Evolutionary conservation across 2,797 vertebrate genomes (phyloP).

Genomic region (Nasua narica): DNA sequence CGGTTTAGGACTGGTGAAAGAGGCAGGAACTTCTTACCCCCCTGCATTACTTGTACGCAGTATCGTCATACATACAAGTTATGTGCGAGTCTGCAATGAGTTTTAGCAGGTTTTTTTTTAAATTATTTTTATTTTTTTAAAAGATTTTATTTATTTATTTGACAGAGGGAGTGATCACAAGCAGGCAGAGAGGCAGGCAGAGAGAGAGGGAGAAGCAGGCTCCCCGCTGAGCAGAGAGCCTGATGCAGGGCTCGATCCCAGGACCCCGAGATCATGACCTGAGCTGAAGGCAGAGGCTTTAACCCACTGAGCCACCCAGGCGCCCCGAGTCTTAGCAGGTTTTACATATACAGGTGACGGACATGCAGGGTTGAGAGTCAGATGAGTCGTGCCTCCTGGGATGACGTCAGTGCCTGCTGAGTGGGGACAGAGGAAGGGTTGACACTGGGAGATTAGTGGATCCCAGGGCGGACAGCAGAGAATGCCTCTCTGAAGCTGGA

Average conservation of each 20-base stretch:
- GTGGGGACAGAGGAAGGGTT: not conserved
- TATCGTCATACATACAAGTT: not conserved
- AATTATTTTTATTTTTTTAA: too few species aligned
- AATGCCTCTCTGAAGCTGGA: not conserved
- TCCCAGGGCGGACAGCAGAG: not conserved
- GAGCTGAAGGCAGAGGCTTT: too few species aligned
- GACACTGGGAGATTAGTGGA: not conserved
- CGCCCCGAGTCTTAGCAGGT: not conserved
- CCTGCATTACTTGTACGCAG: accelerated
- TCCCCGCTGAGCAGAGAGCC: too few species aligned
- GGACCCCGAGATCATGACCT: too few species aligned
- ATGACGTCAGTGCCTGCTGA: not conserved
- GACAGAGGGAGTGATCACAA: too few species aligned
- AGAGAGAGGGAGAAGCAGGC: too few species aligned
- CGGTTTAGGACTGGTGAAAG: not conserved
- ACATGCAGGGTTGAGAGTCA: not conserved
- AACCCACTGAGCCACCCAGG: too few species aligned
- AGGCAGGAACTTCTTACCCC: not conserved
- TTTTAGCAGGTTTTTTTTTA: too few species aligned
- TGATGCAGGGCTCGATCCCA: too few species aligned
- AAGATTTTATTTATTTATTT: too few species aligned
- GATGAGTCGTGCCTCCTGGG: not conserved
- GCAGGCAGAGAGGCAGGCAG: too few species aligned
- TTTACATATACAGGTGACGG: not conserved
- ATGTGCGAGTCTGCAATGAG: not conserved